A percentile compares a stretch with the other conserved stretches of the same genome.
These are phyloP conservation scores for Neoseiulus cucumeris DNA, from an alignment of 1,140 invertebrate genomes.

Conservation along the genomic window DNA sequence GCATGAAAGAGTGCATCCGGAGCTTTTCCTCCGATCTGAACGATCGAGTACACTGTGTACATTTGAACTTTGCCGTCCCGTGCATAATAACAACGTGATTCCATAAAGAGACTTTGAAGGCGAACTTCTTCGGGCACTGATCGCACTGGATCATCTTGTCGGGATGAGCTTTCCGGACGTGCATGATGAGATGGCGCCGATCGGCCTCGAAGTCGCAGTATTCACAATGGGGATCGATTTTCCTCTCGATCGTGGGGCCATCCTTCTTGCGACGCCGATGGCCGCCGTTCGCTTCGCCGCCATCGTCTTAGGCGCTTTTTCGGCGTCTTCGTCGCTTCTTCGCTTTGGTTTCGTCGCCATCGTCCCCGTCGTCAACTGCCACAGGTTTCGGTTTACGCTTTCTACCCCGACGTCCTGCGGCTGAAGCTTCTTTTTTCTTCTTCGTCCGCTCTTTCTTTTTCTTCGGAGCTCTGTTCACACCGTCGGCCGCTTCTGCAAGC, in stretches of 20 bases:
- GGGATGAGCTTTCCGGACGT: conserved; percentile 3
- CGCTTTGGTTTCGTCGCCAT: neutral
- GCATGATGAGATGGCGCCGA: neutral
- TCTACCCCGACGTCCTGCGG: too few species aligned
- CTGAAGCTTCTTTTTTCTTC: neutral
- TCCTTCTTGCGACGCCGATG: neutral
- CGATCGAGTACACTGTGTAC: neutral
- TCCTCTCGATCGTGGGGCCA: neutral
- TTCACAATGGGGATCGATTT: conserved; percentile 5
- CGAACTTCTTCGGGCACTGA: conserved; percentile 7
- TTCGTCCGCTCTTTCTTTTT: neutral
- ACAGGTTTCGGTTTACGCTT: too few species aligned
- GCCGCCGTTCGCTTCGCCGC: neutral
- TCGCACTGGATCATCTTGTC: conserved; percentile 10
- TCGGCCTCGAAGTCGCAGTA: conserved; percentile 6
- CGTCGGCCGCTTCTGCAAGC: neutral
- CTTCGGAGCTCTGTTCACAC: neutral
- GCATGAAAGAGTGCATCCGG: conserved; percentile 25
- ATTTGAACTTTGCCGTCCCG: conserved; percentile 6
- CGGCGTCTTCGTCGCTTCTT: neutral
- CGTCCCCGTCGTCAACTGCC: neutral
- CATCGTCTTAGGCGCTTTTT: neutral
- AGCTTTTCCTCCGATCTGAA: conserved; percentile 7
- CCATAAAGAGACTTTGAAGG: conserved; percentile 4
- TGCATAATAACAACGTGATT: conserved; percentile 9